Base-by-base conservation (phyloP, 1,140 invertebrate genomes). In the Drosophila ercepeae region DNA sequence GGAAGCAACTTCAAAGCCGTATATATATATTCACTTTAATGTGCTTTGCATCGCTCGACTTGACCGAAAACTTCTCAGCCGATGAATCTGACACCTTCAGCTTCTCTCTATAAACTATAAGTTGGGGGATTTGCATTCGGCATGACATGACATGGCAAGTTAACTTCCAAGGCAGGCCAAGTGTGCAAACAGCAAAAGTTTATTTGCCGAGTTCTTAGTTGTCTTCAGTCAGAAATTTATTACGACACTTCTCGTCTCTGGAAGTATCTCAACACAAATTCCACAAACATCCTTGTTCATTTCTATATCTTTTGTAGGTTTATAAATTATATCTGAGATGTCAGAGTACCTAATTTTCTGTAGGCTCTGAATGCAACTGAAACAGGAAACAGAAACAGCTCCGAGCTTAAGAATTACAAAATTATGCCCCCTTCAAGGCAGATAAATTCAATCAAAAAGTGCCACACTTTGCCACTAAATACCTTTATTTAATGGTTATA, bases 161-260 rank as follows among this genome's bases (percentile, higher is more conserved):
- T 14, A 49, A 68, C 8, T 68, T 67, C 45, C 64, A 61, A 44
- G 58, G 25, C 52, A 42, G 14, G 5, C 51, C 14, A 53, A 67
- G 63, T 67, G 48, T 32, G 51, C 60, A 67, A 67, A 65, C 60
- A 67, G 63, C 60, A 68, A 67, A 68, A 67, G 64, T 69, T 69
- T 69, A 69, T 68, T 69, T 69, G 64, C 25, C 59, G 14, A 41
- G 32, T 46, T 54, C 41, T 55, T 46, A 13, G 48, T 44, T 45
- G 63, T 65, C 59, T 52, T 52, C 41, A 64, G 59, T 21, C 59
- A 29, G 21, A 69, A 69, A 69, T 69, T 69, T 69, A 69, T 69
- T 69, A 69, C 52, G 65, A 69, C 65, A 69, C 63, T 67, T 67
- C 63, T 46, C 63, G 64, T 67, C 63, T 46, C 63, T 44, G 50